Percentiles rank a stretch among this genome's conserved stretches.
phyloP scores from a whole-genome alignment of 1,140 invertebrate species.

The Leptinotarsa defecta region DNA sequence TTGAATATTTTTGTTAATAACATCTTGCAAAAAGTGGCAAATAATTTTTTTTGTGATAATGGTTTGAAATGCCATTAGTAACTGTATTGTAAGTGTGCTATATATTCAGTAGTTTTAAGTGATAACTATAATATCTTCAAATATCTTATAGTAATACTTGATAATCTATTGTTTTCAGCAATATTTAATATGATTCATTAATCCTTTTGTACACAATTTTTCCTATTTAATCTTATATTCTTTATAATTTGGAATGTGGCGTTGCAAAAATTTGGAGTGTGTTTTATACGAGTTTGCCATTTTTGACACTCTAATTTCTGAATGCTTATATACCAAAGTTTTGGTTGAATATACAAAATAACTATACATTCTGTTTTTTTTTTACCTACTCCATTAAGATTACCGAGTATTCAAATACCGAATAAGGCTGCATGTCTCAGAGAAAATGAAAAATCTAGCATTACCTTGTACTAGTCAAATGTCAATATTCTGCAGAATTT shows the following conservation, averaged over 20 bases:
- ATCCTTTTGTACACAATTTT: constrained; percentile 37
- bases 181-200: constrained; percentile 27
- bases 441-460: too few species aligned
- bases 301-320: constrained; percentile 38
- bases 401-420: too few species aligned
- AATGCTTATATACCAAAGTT: constrained; percentile 46
- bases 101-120: constrained; percentile 43
- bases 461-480: too few species aligned
- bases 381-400: neutral
- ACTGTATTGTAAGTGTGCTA: constrained; percentile 52
- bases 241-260: constrained; percentile 34
- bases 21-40: constrained; percentile 34
- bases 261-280: constrained; percentile 33
- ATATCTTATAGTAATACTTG: constrained; percentile 33
- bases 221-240: constrained; percentile 30
- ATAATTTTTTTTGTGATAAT: constrained; percentile 47
- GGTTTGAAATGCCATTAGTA: constrained; percentile 52
- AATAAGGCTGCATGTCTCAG: too few species aligned
- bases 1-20: constrained; percentile 11
- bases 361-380: neutral
- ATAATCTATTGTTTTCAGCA: constrained; percentile 27
- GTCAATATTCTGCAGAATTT: too few species aligned
- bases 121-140: constrained; percentile 28
- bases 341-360: constrained; percentile 31
- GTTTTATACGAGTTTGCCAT: constrained; percentile 36